Percentiles rank a stretch among this genome's conserved stretches.
Conservation (phyloP, 2,113 vertebrate species). For the Benitochromis conjunctus region DNA sequence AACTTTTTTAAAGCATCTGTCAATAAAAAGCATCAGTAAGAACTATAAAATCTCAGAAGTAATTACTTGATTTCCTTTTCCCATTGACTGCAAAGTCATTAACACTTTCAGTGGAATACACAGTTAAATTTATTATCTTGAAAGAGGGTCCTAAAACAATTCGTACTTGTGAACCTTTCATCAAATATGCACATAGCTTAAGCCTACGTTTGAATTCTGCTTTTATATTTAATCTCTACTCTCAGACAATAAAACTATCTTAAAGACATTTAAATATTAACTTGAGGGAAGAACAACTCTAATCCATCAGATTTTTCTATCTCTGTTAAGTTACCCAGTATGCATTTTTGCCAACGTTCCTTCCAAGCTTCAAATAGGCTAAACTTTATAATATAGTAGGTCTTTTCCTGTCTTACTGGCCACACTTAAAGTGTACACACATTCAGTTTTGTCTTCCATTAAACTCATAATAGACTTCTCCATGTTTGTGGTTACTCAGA, state of each 20-base stretch:
- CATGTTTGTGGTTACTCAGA: not conserved
- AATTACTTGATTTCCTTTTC: not conserved
- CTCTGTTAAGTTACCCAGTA: not conserved
- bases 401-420: not conserved
- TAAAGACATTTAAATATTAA: not conserved
- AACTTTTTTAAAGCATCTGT: not conserved
- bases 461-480: not conserved
- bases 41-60: not conserved
- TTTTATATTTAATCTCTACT: not conserved
- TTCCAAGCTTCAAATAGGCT: not conserved
- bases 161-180: not conserved
- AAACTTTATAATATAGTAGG: not conserved
- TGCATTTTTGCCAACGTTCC: not conserved
- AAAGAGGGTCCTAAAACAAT: not conserved
- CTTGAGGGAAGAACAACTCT: not conserved
- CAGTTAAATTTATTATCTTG: not conserved
- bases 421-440: not conserved
- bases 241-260: not conserved
- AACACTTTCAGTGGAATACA: not conserved
- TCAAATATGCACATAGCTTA: not conserved
- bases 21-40: not conserved
- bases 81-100: not conserved
- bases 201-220: not conserved
- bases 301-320: not conserved
- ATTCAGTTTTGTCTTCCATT: not conserved